Conservation (phyloP, 1,140 invertebrate species). For the Tetramorium simillimum region DNA sequence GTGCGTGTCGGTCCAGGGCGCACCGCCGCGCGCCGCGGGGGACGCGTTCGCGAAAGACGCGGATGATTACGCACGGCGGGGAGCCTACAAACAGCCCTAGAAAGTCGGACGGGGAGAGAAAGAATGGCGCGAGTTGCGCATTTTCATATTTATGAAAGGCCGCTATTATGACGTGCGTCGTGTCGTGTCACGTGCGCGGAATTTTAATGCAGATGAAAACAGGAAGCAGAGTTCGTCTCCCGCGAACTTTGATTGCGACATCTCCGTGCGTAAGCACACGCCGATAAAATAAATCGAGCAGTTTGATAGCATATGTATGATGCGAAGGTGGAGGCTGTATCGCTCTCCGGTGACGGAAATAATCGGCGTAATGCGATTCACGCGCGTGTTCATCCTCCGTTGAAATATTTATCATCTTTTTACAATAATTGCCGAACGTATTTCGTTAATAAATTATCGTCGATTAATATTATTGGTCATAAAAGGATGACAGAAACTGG, state of each 20-base stretch:
- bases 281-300: background rate
- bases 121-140: background rate
- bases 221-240: background rate
- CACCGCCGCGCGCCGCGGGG: too few species aligned
- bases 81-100: background rate
- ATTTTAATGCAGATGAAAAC: conserved; percentile 1
- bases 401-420: conserved; percentile 9
- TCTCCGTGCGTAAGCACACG: background rate
- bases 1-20: background rate
- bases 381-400: background rate
- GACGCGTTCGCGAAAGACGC: background rate
- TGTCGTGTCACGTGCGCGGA: background rate
- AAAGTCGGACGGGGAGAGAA: background rate
- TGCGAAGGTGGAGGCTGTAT: background rate
- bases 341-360: background rate
- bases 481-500: background rate
- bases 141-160: conserved; percentile 18
- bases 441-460: background rate
- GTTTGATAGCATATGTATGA: background rate
- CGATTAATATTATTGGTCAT: background rate
- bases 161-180: background rate
- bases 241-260: conserved; percentile 31
- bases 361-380: conserved; percentile 18
- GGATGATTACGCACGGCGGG: background rate
- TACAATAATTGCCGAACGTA: background rate